These are phyloP conservation scores for Smittia aterrima DNA, from an alignment of 2,888 invertebrate species.

Conservation along the genomic window DNA sequence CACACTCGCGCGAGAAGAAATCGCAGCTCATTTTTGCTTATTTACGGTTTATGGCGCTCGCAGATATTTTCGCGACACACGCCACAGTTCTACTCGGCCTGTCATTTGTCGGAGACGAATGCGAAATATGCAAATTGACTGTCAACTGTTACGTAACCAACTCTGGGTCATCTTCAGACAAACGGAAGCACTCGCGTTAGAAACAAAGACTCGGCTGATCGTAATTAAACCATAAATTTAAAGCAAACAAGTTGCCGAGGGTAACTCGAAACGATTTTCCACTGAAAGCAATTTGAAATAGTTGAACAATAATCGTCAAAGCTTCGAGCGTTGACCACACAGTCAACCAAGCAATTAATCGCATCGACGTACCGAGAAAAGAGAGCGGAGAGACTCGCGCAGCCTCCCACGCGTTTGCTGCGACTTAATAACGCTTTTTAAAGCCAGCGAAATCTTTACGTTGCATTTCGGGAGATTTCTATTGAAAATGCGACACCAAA, in stretches of 20 bases:
- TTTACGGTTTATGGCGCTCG: neutral
- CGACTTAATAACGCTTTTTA: neutral
- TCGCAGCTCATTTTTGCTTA: neutral
- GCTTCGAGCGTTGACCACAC: neutral
- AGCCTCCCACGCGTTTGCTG: neutral
- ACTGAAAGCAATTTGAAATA: neutral
- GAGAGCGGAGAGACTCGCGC: neutral
- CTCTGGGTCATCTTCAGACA: neutral
- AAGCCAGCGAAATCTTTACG: neutral
- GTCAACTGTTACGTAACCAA: neutral
- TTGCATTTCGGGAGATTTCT: conserved; percentile 1
- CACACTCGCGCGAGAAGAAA: conserved; percentile 7
- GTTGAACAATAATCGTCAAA: neutral
- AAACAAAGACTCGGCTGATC: no score
- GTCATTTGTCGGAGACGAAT: neutral
- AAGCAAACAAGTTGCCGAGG: no score
- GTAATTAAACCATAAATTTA: no score
- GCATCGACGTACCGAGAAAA: neutral
- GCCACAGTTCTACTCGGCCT: neutral
- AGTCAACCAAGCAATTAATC: neutral
- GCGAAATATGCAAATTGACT: neutral
- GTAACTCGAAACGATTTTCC: neutral
- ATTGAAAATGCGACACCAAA: conserved; percentile 7
- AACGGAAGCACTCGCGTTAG: no score
- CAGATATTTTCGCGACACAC: neutral